Base-by-base conservation (phyloP, 1,140 invertebrate genomes). In the Sitophilus oryzae region DNA sequence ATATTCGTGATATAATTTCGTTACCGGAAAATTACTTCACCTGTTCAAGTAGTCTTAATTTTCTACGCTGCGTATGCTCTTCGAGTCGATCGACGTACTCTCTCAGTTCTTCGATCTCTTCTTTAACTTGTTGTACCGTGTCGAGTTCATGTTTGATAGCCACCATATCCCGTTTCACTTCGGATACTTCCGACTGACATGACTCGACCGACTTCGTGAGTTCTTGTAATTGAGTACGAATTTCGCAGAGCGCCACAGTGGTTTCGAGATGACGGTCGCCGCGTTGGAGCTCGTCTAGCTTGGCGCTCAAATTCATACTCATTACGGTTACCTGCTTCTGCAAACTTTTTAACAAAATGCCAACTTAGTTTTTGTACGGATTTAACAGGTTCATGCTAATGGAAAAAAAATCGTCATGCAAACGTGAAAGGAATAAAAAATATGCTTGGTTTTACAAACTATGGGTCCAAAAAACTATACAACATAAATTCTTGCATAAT, bases 251-350 rank as follows among this genome's bases (percentile, higher is more conserved):
- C 60, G 89, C 89, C 66, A 91, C 88, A 70, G 87, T 89, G 55
- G 89, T 91, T 78, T 91, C 89, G 69, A 89, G 79, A 75, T 92
- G 88, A 63, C 85, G 84, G 78, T 88, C 85, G 72, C 84, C 85
- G 64, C 86, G 80, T 73, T 67, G 65, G 75, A 93, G 83, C 77
- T 92, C 88, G 77, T 92, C 89, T 79, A 93, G 80, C 79, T 92
- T 91, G 67, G 86, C 84, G 73, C 84, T 87, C 77, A 93, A 82
- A 82, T 91, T 92, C 85, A 91, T 90, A 77, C 88, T 92, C 91
- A 93, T 93, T 78, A 91, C 86, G 82, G 86, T 89, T 82, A 92
- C 88, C 85, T 92, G 90, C 82, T 91, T 89, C 82, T 93, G 90
- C 79, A 92, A 86, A 85, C 89, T 91, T 78, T 54, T 19, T n/a